Percentiles rank a stretch among this genome's conserved stretches.
Evolutionary conservation across 2,888 invertebrate species (phyloP).

Genomic region (Beris morrisii): DNA sequence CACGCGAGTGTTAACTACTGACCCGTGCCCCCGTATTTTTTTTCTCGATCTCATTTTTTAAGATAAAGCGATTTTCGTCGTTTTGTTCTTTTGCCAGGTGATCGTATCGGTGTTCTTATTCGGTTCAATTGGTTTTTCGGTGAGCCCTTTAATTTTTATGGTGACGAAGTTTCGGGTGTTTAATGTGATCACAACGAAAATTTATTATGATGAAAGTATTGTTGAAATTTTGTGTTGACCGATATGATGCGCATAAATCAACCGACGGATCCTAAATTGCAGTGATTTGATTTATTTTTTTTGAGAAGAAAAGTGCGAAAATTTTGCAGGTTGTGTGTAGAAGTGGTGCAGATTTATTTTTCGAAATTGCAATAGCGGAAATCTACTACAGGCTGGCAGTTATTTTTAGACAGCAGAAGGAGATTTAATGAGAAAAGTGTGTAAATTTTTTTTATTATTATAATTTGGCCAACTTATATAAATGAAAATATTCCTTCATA

Average conservation of each 20-base stretch:
- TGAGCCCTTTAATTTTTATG: no score
- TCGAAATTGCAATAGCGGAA: slow-evolving; percentile 2
- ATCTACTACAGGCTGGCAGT: no score
- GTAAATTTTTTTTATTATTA: slow-evolving; percentile 15
- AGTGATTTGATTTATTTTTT: slow-evolving; percentile 4
- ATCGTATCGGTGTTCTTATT: neutral
- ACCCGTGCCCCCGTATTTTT: slow-evolving; percentile 14
- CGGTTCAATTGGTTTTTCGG: no score
- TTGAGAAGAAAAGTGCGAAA: slow-evolving; percentile 6
- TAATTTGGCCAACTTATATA: neutral
- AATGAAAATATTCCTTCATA: no score
- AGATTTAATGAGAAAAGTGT: slow-evolving; percentile 39
- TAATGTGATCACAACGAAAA: no score
- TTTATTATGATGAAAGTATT: no score
- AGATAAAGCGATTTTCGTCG: slow-evolving; percentile 15
- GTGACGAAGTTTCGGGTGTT: no score
- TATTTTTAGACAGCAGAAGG: neutral
- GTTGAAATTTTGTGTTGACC: no score
- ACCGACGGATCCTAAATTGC: neutral
- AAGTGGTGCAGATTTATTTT: neutral
- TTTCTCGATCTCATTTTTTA: slow-evolving; percentile 15
- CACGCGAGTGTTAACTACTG: slow-evolving; percentile 28
- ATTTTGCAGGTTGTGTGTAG: neutral
- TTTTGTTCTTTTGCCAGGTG: slow-evolving; percentile 7
- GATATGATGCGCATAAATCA: no score